Percentiles rank a stretch among this genome's conserved stretches.
Conservation (phyloP, 2,113 vertebrate genomes). For the Oncorhynchus gorbuscha region DNA sequence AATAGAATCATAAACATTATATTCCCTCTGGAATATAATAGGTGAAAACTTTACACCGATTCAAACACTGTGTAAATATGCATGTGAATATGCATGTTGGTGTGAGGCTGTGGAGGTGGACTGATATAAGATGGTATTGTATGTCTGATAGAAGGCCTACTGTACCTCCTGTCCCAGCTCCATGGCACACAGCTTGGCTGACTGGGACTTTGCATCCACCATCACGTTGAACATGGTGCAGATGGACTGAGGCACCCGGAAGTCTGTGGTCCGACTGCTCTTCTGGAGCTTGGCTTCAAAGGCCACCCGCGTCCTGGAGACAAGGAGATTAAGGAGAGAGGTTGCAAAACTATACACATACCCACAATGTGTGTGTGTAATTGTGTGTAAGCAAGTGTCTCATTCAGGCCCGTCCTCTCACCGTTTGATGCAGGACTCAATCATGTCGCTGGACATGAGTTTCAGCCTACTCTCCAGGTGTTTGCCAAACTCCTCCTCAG, state of each 20-base stretch:
- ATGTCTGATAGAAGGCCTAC: not conserved
- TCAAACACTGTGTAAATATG: no score
- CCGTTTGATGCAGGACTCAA: conserved; percentile 97
- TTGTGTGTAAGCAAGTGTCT: not conserved
- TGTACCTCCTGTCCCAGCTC: conserved; percentile 98
- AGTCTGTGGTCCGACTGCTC: conserved; percentile 97
- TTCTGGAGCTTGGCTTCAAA: conserved; percentile 97
- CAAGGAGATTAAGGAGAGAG: conserved; percentile 10
- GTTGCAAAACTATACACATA: not conserved
- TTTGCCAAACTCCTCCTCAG: conserved; percentile 97
- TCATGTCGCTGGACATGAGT: conserved; percentile 99
- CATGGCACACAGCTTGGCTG: conserved; percentile 97
- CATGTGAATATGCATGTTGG: not conserved
- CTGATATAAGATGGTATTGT: not conserved
- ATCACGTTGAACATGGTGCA: conserved; percentile 99
- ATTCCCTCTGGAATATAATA: no score
- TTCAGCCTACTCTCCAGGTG: conserved; percentile 96
- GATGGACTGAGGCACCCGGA: conserved; percentile 97
- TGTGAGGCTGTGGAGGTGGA: not conserved
- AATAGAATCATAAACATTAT: no score
- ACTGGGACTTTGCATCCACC: conserved; percentile 98
- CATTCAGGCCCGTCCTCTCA: conserved; percentile 39
- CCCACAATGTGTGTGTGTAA: not conserved
- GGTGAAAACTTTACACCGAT: no score
- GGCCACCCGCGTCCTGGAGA: conserved; percentile 88